Evolutionary conservation across 2,797 vertebrate genomes (phyloP).

Genomic region (Phoebastria nigripes): DNA sequence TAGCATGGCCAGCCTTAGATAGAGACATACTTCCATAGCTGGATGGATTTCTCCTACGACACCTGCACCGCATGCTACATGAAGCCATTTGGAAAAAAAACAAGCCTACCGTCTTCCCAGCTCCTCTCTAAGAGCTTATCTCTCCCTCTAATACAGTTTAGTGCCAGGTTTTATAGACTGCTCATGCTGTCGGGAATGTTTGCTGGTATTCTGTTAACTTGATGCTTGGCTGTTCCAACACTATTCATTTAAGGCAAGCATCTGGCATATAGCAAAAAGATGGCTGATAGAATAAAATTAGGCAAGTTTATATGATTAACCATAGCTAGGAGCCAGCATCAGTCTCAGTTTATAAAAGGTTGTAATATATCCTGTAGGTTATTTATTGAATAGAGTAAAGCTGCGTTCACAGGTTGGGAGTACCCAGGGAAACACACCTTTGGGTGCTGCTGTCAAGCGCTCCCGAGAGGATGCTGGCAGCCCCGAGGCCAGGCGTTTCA

Average conservation of each 20-base stretch:
- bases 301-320: constrained; percentile 59
- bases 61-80: constrained; percentile 31
- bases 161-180: constrained; percentile 65
- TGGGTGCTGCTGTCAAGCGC: neutral
- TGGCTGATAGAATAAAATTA: constrained; percentile 61
- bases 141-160: constrained; percentile 38
- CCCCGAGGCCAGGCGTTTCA: rapidly evolving
- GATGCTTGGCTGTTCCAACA: constrained; percentile 58
- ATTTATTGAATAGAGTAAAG: neutral
- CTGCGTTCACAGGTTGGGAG: neutral
- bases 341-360: neutral
- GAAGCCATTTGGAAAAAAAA: constrained; percentile 49
- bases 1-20: constrained; percentile 29
- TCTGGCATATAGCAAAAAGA: constrained; percentile 67
- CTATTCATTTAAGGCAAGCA: constrained; percentile 66
- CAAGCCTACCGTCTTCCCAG: neutral
- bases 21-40: constrained; percentile 44
- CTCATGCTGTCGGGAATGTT: constrained; percentile 63
- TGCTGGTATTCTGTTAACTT: constrained; percentile 68
- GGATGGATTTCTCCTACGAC: constrained; percentile 39
- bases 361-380: neutral
- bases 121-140: constrained; percentile 36
- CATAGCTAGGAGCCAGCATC: constrained; percentile 41
- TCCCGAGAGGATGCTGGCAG: neutral
- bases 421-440: neutral